Conservation (phyloP, 2,113 vertebrate genomes). For the Poeciliopsis prolifica region DNA sequence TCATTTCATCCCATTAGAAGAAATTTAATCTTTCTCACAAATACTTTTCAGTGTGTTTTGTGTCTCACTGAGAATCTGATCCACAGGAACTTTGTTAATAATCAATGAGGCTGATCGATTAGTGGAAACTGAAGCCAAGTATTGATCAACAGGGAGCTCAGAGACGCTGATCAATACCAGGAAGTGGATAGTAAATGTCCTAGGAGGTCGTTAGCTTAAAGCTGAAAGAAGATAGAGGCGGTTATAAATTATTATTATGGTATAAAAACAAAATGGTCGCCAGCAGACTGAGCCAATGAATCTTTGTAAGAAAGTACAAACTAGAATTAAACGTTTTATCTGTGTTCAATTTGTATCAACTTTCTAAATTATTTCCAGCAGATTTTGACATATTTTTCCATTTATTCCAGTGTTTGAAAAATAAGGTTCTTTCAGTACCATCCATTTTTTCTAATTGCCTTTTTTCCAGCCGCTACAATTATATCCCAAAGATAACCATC, state of each 20-base stretch:
- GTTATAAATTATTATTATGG: not conserved
- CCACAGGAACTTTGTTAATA: not conserved
- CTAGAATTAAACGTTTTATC: too few species aligned
- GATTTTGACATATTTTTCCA: too few species aligned
- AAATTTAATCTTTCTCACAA: slow-evolving; percentile 23
- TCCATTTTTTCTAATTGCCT: not conserved
- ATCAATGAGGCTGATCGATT: slow-evolving; percentile 36
- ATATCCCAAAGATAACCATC: not conserved
- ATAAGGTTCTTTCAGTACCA: not conserved
- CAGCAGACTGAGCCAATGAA: too few species aligned
- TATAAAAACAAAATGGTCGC: not conserved
- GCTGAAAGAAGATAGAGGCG: not conserved
- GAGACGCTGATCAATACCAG: not conserved
- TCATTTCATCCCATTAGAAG: not conserved
- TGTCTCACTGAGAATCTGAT: slow-evolving; percentile 1
- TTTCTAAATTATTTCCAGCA: too few species aligned
- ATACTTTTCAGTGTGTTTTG: not conserved
- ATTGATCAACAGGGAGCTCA: slow-evolving; percentile 1
- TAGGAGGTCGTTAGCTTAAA: not conserved
- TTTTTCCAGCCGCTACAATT: not conserved
- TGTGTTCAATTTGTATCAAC: too few species aligned
- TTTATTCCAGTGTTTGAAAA: too few species aligned
- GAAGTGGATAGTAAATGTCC: not conserved
- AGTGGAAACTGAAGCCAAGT: not conserved
- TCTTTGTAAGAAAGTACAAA: too few species aligned